Evolutionary conservation across 2,888 invertebrate genomes (phyloP), one percentile per base, ranked within the genome.

Genomic region (Nycteola revayana): DNA sequence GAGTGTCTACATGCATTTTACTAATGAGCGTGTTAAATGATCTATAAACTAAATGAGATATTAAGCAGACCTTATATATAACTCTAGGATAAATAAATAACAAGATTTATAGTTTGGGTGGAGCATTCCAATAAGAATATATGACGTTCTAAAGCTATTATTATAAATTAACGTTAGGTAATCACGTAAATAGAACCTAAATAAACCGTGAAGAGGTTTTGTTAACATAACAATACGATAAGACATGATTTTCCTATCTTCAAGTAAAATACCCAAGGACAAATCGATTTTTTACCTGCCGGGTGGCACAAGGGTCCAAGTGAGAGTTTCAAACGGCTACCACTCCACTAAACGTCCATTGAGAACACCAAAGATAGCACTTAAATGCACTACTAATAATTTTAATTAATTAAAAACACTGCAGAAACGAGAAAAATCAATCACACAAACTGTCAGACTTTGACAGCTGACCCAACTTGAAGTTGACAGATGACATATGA

Each of bases 201-300:
- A 66, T 50, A 20, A 40, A 49, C 62, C 66, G 42, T 65, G 63
- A 70, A 68, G 47, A 49, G 49, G 66, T 69, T 66, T 72, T 79
- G 75, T 84, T 83, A 78, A 69, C 63, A 66, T 72, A 70, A 67
- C 65, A 75, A 72, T 60, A 57, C 42, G 71, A 76, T 77, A 77
- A 70, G 61, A 68, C 61, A 53, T 44, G 40, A 48, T 49, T 58
- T n/a, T 59, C 44, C 31, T 49, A 42, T 32, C 40, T 40, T 49
- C 48, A 50, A 47, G 47, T 42, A 23, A 26, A 9, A 17, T 26
- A 44, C 32, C 49, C 70, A 77, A 78, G 75, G 75, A 55, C 71
- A 46, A 46, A 60, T 55, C 33, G 51, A 64, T 66, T 67, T 52
- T 48, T 41, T 50, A 66, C 69, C 50, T 57, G 73, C 68, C 62